Evolutionary conservation across 2,797 vertebrate genomes (phyloP).

Genomic region (Dendrocincla tyrannina): DNA sequence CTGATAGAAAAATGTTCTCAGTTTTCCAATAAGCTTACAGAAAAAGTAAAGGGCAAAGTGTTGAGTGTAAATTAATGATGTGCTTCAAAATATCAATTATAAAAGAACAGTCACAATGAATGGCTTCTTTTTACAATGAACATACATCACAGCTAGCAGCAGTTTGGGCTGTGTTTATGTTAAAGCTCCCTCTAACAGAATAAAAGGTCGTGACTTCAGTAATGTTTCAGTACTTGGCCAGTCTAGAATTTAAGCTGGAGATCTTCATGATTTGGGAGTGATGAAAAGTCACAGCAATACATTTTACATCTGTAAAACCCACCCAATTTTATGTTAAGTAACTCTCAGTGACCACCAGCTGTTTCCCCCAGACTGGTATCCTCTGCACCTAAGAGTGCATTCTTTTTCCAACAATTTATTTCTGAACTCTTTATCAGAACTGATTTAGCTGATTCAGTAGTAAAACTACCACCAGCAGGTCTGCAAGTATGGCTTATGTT

Average conservation of each 20-base stretch:
- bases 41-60: not conserved
- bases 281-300: not conserved
- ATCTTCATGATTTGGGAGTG: not conserved
- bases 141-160: not conserved
- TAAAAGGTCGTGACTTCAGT: not conserved
- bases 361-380: not conserved
- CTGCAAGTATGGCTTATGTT: not conserved
- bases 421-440: not conserved
- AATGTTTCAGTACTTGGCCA: not conserved
- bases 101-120: not conserved
- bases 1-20: not conserved
- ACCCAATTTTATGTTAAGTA: not conserved
- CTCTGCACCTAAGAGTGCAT: not conserved
- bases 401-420: not conserved
- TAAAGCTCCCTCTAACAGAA: not conserved
- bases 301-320: not conserved
- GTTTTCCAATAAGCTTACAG: not conserved
- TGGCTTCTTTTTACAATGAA: not conserved
- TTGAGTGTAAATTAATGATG: not conserved
- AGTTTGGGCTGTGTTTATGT: not conserved
- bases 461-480: not conserved
- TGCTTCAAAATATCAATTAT: not conserved
- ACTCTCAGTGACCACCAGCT: not conserved
- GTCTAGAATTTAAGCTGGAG: not conserved
- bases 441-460: not conserved